Evolutionary conservation across 2,888 invertebrate species (phyloP).

Genomic region (Coecobrya sp.): DNA sequence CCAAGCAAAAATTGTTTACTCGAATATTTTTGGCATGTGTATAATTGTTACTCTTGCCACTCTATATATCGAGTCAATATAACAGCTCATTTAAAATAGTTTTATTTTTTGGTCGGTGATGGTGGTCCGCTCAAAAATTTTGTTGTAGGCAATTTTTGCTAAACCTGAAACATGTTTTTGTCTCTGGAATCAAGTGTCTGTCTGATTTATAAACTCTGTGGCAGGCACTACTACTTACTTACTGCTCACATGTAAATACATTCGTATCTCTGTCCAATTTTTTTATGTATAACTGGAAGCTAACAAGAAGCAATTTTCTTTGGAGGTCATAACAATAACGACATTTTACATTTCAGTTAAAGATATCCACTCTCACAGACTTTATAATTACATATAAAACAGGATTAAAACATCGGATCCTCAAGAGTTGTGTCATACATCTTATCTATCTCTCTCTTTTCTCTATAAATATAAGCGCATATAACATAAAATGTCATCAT

Average conservation of each 20-base stretch:
- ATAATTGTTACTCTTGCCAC: no score
- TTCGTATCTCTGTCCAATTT: neutral
- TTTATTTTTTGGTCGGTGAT: no score
- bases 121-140: neutral
- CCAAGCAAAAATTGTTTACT: no score
- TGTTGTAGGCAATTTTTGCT: neutral
- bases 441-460: neutral
- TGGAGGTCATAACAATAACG: slow-evolving; percentile 57
- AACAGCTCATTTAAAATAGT: no score
- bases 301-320: slow-evolving; percentile 24
- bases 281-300: neutral
- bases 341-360: slow-evolving; percentile 1
- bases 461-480: neutral
- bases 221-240: neutral
- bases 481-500: neutral
- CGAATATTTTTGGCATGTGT: no score
- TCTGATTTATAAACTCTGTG: neutral
- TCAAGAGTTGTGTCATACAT: no score
- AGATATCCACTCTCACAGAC: neutral
- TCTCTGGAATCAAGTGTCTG: no score
- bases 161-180: neutral
- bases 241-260: neutral
- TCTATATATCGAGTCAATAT: no score
- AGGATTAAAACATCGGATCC: no score
- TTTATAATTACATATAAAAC: no score